These are phyloP conservation scores for Petrophora chlorosata DNA, from an alignment of 2,888 invertebrate genomes.

Conservation along the genomic window DNA sequence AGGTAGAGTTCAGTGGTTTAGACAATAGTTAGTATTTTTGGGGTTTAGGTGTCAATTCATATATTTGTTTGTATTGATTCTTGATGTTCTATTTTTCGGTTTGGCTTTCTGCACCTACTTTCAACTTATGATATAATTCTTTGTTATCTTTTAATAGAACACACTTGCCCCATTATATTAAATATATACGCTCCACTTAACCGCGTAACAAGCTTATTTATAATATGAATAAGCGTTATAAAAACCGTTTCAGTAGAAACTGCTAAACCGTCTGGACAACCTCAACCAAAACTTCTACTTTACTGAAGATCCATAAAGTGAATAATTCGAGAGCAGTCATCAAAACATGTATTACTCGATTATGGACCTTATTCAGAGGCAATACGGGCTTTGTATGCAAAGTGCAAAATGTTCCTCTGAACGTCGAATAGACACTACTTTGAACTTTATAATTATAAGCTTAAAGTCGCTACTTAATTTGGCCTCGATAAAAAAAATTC, in stretches of 20 bases:
- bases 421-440: background rate
- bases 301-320: too few species aligned
- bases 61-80: too few species aligned
- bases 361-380: constrained; percentile 1
- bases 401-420: background rate
- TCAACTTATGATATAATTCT: too few species aligned
- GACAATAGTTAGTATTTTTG: too few species aligned
- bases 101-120: too few species aligned
- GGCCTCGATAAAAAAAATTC: background rate
- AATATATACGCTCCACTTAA: constrained; percentile 15
- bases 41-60: too few species aligned
- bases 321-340: too few species aligned
- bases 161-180: background rate
- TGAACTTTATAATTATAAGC: background rate
- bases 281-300: too few species aligned
- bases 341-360: background rate
- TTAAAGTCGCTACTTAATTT: background rate
- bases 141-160: background rate
- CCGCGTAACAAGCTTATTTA: constrained; percentile 14
- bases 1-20: too few species aligned
- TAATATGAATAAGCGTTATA: constrained; percentile 29
- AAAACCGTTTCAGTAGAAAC: constrained; percentile 24
- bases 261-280: constrained; percentile 10
- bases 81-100: too few species aligned
- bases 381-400: constrained; percentile 1